Evolutionary conservation across 1,140 invertebrate genomes (phyloP), one percentile per base, ranked within the genome.

Genomic region (Pararge aegeria): DNA sequence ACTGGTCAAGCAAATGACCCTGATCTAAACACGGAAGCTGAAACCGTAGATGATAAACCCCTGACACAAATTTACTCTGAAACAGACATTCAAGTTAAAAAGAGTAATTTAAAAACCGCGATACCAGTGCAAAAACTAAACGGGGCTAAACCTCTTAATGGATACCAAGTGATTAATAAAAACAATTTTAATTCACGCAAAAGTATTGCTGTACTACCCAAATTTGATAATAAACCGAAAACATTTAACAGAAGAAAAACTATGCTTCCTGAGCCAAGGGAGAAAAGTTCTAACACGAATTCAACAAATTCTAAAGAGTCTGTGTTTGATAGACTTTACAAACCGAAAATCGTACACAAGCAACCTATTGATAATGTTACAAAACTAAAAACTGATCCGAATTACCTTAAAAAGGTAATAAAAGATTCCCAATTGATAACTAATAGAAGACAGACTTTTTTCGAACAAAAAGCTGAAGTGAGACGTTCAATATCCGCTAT

Each of bases 401-500:
- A 70, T 24, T 86, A 74, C 48, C 49, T 81, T 10, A 76, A 83
- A 37, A 80, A 85, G 38, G 65, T 81, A 0, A 71, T 80, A 5
- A 75, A 71, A 21, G 63, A 75, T 12, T 66, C 79, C 4, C 61
- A 66, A 12, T 46, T 78, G 16, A 76, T 82, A 30, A 49, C 73
- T 0, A 81, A 76, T 16, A 83, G 75, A 55, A 62, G 78, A n/a
- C 70, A 78, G 3, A 79, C 81, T 6, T 54, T 78, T 2, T 78
- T 74, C 42, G 70, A 76, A 1, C 37, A 49, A 0, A 74, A 76
- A 15, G 30, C 49, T 4, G 78, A 78, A 0, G 76, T 87, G 0
- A 68, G 87, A 18, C 61, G 90, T 19, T 91, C 90, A 0, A 86
- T 91, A 55, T 91, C 90, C 4, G 89, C 90, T 9, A 81, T 91